These are phyloP conservation scores for Gephyroberyx darwinii DNA, from an alignment of 2,797 vertebrate species.

Conservation along the genomic window DNA sequence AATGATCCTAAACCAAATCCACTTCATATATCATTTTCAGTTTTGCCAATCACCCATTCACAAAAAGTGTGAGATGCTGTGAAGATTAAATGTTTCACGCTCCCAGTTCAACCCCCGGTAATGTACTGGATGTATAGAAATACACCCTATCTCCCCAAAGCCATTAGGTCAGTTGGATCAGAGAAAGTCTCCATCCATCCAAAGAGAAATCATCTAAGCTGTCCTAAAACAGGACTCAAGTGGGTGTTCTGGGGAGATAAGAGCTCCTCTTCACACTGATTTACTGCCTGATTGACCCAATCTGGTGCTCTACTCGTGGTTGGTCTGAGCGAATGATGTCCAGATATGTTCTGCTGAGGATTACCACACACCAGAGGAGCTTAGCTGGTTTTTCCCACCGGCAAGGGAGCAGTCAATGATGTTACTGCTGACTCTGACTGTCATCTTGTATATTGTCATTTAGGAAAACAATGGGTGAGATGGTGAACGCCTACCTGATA, in stretches of 20 bases:
- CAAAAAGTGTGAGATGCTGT: neutral
- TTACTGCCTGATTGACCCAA: constrained; percentile 4
- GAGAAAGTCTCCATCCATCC: neutral
- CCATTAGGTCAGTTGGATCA: neutral
- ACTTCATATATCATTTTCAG: constrained; percentile 2
- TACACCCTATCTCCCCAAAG: neutral
- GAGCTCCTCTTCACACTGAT: constrained; percentile 17
- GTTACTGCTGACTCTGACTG: constrained; percentile 20
- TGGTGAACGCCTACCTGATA: neutral
- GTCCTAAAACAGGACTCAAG: constrained; percentile 10
- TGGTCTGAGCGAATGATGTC: constrained; percentile 17
- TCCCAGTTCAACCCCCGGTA: too few species aligned
- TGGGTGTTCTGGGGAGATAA: constrained; percentile 25
- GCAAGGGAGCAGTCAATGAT: constrained; percentile 17
- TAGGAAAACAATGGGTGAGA: constrained; percentile 29
- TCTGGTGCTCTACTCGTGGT: neutral
- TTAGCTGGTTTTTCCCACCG: neutral
- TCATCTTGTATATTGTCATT: constrained; percentile 28
- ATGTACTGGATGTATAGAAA: too few species aligned
- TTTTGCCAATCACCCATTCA: neutral
- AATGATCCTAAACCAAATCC: constrained; percentile 19
- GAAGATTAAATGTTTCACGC: constrained; percentile 2
- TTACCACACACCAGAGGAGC: constrained; percentile 19
- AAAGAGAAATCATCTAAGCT: constrained; percentile 10
- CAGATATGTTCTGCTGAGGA: constrained; percentile 23